Conservation (phyloP, 2,888 invertebrate species). For the Idaea aversata region DNA sequence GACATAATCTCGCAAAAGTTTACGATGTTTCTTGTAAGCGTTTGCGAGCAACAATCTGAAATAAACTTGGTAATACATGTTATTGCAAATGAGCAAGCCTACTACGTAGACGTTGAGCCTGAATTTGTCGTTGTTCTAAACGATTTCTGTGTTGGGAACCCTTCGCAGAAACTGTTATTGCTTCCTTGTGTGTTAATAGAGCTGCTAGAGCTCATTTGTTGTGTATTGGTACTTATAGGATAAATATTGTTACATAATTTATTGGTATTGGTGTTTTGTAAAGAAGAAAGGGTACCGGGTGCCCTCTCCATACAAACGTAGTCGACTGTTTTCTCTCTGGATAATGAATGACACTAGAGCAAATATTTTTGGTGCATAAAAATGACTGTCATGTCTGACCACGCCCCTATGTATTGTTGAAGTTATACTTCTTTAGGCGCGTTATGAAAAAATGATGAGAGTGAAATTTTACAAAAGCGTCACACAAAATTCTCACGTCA, state of each 20-base stretch:
- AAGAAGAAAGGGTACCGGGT: no score
- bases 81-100: not conserved
- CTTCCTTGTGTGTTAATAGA: not conserved
- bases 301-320: no score
- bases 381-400: no score
- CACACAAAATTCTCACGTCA: no score
- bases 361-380: no score
- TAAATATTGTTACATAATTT: not conserved
- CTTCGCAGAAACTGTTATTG: not conserved
- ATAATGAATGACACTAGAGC: no score
- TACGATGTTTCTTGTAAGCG: not conserved
- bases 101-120: not conserved
- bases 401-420: no score
- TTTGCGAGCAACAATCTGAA: not conserved
- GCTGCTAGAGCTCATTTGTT: not conserved
- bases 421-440: no score
- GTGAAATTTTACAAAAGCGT: no score
- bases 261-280: not conserved
- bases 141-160: not conserved
- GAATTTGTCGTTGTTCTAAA: constrained; percentile 1
- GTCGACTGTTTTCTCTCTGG: no score
- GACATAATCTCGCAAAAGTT: not conserved
- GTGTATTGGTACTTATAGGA: not conserved
- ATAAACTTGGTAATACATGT: constrained; percentile 1
- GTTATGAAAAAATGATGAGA: no score